Percentiles rank a stretch among this genome's conserved stretches.
phyloP scores from a whole-genome alignment of 1,140 invertebrate species.

The Uloborus diversus region DNA sequence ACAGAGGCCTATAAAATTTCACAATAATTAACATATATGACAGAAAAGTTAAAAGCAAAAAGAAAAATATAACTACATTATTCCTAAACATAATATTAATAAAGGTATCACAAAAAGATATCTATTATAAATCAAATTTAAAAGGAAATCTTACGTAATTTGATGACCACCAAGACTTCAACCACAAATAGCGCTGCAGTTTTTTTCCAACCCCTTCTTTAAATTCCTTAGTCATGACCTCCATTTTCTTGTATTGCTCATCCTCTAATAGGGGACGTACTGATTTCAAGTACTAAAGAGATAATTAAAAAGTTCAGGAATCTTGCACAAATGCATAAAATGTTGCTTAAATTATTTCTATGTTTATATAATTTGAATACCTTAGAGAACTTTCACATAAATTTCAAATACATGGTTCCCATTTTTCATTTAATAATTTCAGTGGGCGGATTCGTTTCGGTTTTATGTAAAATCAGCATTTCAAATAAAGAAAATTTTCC shows the following conservation, averaged over 20 bases:
- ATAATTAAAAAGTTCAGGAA: not conserved
- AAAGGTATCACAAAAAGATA: too few relatives aligned
- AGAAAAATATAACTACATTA: not conserved
- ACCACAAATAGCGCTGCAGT: constrained; percentile 89
- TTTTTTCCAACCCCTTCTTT: constrained; percentile 88
- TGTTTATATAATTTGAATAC: too few relatives aligned
- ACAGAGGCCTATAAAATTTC: too few relatives aligned
- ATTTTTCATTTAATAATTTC: too few relatives aligned
- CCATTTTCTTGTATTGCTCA: constrained; percentile 84
- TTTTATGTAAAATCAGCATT: too few relatives aligned
- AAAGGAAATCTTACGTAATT: constrained; percentile 69
- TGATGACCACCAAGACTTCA: constrained; percentile 87
- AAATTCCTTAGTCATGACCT: constrained; percentile 87
- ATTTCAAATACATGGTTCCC: too few relatives aligned
- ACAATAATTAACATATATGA: not conserved
- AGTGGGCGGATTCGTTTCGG: too few relatives aligned
- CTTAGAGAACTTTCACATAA: too few relatives aligned
- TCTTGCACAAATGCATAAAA: too few relatives aligned
- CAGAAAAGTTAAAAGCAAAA: not conserved
- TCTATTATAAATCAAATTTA: not conserved
- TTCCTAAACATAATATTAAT: not conserved
- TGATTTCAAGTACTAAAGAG: constrained; percentile 79
- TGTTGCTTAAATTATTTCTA: too few relatives aligned
- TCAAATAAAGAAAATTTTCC: too few relatives aligned
- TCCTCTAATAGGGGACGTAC: constrained; percentile 88